Evolutionary conservation across 1,140 invertebrate genomes (phyloP).

Genomic region (Diprion similis): DNA sequence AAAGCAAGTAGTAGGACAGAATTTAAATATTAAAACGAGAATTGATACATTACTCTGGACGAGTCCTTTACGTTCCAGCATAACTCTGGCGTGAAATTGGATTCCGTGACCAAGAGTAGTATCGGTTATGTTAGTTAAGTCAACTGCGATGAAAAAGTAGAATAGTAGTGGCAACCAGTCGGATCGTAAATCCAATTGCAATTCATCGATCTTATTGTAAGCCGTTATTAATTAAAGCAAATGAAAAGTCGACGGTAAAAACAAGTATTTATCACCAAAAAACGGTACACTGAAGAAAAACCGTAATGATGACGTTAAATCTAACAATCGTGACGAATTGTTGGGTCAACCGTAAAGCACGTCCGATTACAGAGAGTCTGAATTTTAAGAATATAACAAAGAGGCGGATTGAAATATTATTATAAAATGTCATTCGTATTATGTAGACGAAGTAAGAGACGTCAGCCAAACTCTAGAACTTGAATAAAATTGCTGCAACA

Average conservation of each 20-base stretch:
- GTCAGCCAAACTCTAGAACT: constrained; percentile 19
- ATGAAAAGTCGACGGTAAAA: neutral
- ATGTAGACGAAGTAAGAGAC: neutral
- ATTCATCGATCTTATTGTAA: too few species aligned
- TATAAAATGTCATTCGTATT: neutral
- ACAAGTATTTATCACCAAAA: neutral
- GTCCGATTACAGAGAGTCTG: neutral
- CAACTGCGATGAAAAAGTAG: too few species aligned
- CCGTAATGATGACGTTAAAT: neutral
- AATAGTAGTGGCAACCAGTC: too few species aligned
- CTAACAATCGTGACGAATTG: constrained; percentile 1
- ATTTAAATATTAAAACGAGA: too few species aligned
- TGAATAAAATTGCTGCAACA: constrained; percentile 38
- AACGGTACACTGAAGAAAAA: neutral
- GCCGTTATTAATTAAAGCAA: too few species aligned
- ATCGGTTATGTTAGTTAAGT: too few species aligned
- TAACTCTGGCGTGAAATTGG: too few species aligned
- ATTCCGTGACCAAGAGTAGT: too few species aligned
- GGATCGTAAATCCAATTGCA: too few species aligned
- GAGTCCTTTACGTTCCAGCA: constrained; percentile 17
- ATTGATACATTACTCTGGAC: constrained; percentile 21
- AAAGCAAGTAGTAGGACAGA: too few species aligned
- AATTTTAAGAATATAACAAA: neutral
- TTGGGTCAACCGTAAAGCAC: neutral
- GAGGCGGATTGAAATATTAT: neutral